Percentiles rank a stretch among this genome's conserved stretches.
Conservation (phyloP, 2,797 vertebrate genomes). For the Catostomus latipinnis region DNA sequence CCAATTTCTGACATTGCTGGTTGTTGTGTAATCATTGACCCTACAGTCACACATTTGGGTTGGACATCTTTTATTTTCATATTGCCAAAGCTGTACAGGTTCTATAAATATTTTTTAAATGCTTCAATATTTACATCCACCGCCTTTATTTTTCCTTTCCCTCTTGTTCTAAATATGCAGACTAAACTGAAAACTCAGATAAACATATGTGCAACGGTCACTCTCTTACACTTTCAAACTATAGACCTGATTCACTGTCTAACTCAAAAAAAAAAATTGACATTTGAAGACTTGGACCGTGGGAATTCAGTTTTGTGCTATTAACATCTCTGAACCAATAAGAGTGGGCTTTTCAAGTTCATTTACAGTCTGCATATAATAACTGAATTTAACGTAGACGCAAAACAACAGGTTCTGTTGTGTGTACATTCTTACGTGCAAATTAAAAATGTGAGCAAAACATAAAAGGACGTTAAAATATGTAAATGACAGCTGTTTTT, state of each 20-base stretch:
- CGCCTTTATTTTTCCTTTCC: conserved; percentile 60
- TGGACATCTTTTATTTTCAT: conserved; percentile 90
- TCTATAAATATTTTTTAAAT: conserved; percentile 91
- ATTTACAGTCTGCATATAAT: conserved; percentile 47
- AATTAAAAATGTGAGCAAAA: conserved; percentile 69
- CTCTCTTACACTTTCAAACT: conserved; percentile 33
- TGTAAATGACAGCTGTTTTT: conserved; percentile 28
- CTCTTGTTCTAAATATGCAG: conserved; percentile 61
- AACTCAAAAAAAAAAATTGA: conserved; percentile 46
- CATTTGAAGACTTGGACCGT: conserved; percentile 52
- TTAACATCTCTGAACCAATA: conserved; percentile 58
- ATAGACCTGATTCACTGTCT: conserved; percentile 19
- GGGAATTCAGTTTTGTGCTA: conserved; percentile 54
- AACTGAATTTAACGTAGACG: conserved; percentile 52
- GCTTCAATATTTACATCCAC: conserved; percentile 87
- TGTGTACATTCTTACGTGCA: conserved; percentile 52
- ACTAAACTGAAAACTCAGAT: conserved; percentile 61
- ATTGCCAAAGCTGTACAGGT: conserved; percentile 95
- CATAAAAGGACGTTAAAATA: conserved; percentile 66
- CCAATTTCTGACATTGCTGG: too few relatives aligned
- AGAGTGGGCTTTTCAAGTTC: conserved; percentile 43
- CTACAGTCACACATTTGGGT: conserved; percentile 57
- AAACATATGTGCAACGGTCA: conserved; percentile 61
- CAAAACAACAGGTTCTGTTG: conserved; percentile 52
- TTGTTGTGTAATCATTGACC: not conserved